Conservation (phyloP, 2,113 vertebrate species). For the Crocuta crocuta region DNA sequence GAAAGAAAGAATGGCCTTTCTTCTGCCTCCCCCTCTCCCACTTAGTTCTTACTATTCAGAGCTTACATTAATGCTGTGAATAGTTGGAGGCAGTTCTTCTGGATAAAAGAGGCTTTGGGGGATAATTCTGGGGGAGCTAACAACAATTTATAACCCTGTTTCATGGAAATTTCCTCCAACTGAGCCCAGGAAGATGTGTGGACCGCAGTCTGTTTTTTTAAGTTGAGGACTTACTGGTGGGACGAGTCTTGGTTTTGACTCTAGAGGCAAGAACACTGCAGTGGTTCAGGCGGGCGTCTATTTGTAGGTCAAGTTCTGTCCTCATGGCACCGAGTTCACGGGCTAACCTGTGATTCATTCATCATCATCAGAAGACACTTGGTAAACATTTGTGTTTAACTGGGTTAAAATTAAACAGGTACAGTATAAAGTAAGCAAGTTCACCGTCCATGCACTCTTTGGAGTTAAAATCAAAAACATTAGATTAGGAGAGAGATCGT, state of each 20-base stretch:
- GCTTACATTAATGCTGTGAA: background rate
- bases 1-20: background rate
- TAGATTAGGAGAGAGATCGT: background rate
- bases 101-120: background rate
- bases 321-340: background rate
- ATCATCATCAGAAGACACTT: background rate
- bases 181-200: background rate
- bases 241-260: background rate
- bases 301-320: background rate
- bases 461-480: background rate
- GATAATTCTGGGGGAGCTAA: background rate
- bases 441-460: background rate
- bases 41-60: background rate
- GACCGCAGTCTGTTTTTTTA: background rate
- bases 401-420: slow-evolving; percentile 61
- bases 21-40: background rate
- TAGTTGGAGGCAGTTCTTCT: background rate
- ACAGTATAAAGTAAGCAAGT: slow-evolving; percentile 32
- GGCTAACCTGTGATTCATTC: background rate
- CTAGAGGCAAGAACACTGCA: background rate
- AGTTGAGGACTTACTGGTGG: background rate
- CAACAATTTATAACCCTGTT: background rate
- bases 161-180: background rate
- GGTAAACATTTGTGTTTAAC: background rate
- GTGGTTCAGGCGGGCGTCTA: background rate